A percentile compares a stretch with the other conserved stretches of the same genome.
phyloP scores from a whole-genome alignment of 1,140 invertebrate species.

The Reticulitermes speratus region DNA sequence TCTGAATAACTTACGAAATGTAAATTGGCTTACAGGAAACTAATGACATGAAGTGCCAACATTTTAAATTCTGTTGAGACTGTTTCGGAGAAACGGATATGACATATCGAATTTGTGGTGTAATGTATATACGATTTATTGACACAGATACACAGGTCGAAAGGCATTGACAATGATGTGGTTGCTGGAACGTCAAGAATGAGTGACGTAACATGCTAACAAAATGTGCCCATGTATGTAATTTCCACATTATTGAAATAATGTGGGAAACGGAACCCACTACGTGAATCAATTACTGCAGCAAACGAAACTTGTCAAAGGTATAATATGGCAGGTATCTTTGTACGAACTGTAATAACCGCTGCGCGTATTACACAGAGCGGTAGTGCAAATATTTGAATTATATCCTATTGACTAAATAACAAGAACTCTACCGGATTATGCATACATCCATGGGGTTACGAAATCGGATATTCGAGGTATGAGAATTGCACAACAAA shows the following conservation, averaged over 20 bases:
- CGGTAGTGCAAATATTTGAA: neutral
- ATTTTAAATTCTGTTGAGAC: no score
- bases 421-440: neutral
- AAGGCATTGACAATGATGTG: neutral
- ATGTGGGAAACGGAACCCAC: neutral
- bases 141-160: neutral
- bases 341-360: neutral
- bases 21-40: no score
- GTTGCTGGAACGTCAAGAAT: constrained; percentile 4
- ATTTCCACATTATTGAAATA: neutral
- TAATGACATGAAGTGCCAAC: no score
- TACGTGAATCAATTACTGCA: neutral
- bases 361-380: neutral
- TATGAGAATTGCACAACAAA: neutral
- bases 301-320: neutral
- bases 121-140: neutral
- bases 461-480: neutral
- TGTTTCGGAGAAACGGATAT: no score
- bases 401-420: neutral
- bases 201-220: constrained; percentile 4
- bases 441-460: neutral
- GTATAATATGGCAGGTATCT: constrained; percentile 6
- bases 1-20: no score
- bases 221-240: neutral
- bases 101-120: neutral